These are phyloP conservation scores for Rallus limicola DNA, from an alignment of 2,113 vertebrate genomes.

Conservation along the genomic window DNA sequence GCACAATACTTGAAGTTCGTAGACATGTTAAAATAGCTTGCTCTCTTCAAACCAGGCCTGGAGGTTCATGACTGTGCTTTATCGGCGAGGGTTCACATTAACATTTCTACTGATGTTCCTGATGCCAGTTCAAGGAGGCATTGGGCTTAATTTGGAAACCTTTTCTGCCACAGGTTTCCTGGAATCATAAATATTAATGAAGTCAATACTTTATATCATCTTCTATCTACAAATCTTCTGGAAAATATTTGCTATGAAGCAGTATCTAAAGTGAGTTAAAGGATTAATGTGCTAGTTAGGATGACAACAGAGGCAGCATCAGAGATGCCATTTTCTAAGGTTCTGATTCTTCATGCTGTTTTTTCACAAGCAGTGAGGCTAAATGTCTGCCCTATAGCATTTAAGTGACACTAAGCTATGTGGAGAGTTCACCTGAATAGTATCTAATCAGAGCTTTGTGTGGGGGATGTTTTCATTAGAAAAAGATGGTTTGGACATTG, in stretches of 20 bases:
- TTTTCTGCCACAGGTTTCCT: neutral
- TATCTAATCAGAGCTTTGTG: neutral
- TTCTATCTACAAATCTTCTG: neutral
- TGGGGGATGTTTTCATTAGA: neutral
- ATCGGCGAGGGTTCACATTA: neutral
- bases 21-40: neutral
- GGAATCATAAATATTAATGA: slow-evolving; percentile 7
- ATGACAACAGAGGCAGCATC: neutral
- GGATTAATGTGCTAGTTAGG: neutral
- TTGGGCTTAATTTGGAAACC: slow-evolving; percentile 3
- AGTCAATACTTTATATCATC: neutral
- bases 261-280: neutral
- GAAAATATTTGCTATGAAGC: neutral
- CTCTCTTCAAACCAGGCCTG: neutral
- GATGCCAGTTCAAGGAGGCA: neutral
- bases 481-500: neutral
- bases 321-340: neutral
- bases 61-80: neutral
- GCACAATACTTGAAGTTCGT: neutral
- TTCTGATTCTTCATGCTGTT: neutral
- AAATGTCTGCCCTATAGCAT: neutral
- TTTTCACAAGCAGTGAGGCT: neutral
- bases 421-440: neutral
- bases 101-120: neutral
- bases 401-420: neutral